These are phyloP conservation scores for Euplexia lucipara DNA, from an alignment of 2,888 invertebrate genomes.

Conservation along the genomic window DNA sequence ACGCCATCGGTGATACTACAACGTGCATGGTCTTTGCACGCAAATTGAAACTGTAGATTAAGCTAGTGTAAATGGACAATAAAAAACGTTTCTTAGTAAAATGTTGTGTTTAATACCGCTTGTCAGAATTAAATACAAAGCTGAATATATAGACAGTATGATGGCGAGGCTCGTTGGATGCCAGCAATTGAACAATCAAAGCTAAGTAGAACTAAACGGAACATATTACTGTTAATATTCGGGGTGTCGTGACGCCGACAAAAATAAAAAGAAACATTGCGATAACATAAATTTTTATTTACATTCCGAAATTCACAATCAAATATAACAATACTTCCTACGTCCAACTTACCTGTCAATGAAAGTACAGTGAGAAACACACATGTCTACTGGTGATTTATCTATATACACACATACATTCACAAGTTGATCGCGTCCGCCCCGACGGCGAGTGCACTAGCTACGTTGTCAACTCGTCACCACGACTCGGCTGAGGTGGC, in stretches of 20 bases:
- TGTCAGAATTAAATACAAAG: slow-evolving; percentile 62
- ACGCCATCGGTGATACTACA: too few relatives aligned
- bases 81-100: slow-evolving; percentile 67
- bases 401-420: slow-evolving; percentile 74
- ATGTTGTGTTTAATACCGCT: slow-evolving; percentile 58
- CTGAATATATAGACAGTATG: slow-evolving; percentile 59
- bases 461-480: slow-evolving; percentile 32
- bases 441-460: slow-evolving; percentile 32
- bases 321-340: slow-evolving; percentile 85
- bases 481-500: slow-evolving; percentile 64
- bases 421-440: slow-evolving; percentile 58
- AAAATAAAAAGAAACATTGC: slow-evolving; percentile 78
- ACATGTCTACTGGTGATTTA: slow-evolving; percentile 72
- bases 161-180: slow-evolving; percentile 59
- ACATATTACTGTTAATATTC: slow-evolving; percentile 51
- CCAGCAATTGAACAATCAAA: slow-evolving; percentile 64
- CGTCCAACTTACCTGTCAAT: slow-evolving; percentile 76
- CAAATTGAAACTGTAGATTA: too few relatives aligned
- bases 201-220: slow-evolving; percentile 52
- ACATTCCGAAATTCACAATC: slow-evolving; percentile 89
- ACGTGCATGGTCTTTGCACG: too few relatives aligned
- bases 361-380: slow-evolving; percentile 79
- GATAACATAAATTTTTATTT: slow-evolving; percentile 91
- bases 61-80: slow-evolving; percentile 76
- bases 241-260: slow-evolving; percentile 46